A percentile compares a stretch with the other conserved stretches of the same genome.
Conservation (phyloP, 2,113 vertebrate species). For the Danionella cerebrum region DNA sequence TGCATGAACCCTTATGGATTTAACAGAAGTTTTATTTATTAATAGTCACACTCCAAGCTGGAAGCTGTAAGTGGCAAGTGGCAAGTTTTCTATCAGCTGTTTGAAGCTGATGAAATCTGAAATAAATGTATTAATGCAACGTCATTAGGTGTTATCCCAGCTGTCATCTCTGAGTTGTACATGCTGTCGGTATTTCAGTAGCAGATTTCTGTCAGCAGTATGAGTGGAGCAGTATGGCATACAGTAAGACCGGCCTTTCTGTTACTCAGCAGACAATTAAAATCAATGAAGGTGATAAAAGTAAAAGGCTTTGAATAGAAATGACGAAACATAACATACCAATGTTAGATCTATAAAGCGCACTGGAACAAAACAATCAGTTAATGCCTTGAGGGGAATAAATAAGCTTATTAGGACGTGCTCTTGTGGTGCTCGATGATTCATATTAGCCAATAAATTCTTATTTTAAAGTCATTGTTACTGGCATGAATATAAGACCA, state of each 20-base stretch:
- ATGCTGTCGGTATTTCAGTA: background rate
- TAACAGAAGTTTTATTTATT: background rate
- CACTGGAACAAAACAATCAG: too few relatives aligned
- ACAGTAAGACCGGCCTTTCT: background rate
- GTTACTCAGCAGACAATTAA: background rate
- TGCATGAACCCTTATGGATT: background rate
- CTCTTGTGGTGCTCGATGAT: too few relatives aligned
- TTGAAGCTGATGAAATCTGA: background rate
- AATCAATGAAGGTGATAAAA: background rate
- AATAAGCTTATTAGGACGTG: too few relatives aligned
- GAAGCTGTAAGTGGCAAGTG: background rate
- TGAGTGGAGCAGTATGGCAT: background rate
- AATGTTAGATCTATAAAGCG: too few relatives aligned
- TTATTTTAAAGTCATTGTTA: too few relatives aligned
- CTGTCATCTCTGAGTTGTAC: background rate
- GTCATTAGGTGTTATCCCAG: conserved; percentile 13
- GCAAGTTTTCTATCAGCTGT: background rate
- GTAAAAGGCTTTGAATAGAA: too few relatives aligned
- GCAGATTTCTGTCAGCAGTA: background rate
- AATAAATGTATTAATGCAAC: background rate
- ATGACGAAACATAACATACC: too few relatives aligned
- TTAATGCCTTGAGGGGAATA: too few relatives aligned
- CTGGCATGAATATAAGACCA: too few relatives aligned
- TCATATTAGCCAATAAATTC: too few relatives aligned
- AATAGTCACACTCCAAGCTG: too few relatives aligned